Conservation (phyloP, 1,140 invertebrate genomes). For the Drosophila lini region DNA sequence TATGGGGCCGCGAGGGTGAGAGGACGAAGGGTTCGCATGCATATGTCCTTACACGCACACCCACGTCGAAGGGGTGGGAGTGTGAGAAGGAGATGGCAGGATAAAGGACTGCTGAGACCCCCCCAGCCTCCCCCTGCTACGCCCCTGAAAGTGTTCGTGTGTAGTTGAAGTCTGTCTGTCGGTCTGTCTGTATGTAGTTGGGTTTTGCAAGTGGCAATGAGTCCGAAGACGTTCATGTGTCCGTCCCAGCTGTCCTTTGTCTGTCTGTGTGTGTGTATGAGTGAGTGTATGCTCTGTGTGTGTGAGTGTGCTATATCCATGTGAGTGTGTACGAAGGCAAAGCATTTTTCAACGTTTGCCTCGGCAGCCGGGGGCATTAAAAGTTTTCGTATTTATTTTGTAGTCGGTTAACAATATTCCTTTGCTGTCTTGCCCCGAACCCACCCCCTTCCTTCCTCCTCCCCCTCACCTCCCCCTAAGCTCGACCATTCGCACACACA, state of each 20-base stretch:
- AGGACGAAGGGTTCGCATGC: constrained; percentile 67
- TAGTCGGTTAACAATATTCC: constrained; percentile 83
- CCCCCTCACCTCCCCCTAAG: constrained; percentile 3
- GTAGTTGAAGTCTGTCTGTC: constrained; percentile 33
- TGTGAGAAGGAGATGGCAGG: constrained; percentile 15
- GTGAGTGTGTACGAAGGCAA: constrained; percentile 47
- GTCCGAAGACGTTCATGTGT: constrained; percentile 80
- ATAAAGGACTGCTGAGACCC: constrained; percentile 33
- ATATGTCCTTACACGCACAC: constrained; percentile 69
- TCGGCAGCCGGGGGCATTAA: constrained; percentile 75
- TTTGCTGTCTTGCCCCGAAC: constrained; percentile 39
- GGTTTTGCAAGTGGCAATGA: constrained; percentile 80
- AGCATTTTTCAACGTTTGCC: constrained; percentile 78
- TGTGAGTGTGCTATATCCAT: constrained; percentile 16
- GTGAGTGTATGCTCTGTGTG: constrained; percentile 19
- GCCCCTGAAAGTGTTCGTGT: constrained; percentile 17
- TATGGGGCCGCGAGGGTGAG: constrained; percentile 56
- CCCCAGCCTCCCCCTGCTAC: neutral
- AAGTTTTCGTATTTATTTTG: constrained; percentile 84
- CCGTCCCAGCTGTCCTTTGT: constrained; percentile 51
- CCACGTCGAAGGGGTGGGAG: constrained; percentile 4
- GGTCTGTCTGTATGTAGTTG: constrained; percentile 55
- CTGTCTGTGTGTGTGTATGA: constrained; percentile 20
- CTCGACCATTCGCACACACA: constrained; percentile 41
- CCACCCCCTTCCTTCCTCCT: neutral